A percentile compares a stretch with the other conserved stretches of the same genome.
These are phyloP conservation scores for Heliconius erato DNA, from an alignment of 2,888 invertebrate species.

Conservation along the genomic window DNA sequence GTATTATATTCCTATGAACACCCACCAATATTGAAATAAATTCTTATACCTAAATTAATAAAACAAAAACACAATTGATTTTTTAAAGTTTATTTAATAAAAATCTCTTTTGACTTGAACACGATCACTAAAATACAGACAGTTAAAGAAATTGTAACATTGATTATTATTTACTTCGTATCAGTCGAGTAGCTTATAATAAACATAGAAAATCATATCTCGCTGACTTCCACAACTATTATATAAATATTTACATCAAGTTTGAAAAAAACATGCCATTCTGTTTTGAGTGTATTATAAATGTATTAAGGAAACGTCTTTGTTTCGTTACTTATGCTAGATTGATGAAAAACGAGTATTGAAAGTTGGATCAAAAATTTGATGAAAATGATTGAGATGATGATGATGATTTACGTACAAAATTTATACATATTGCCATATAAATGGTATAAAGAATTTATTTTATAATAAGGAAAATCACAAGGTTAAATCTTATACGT, in stretches of 20 bases:
- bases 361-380: background rate
- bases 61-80: constrained; percentile 41
- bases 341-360: background rate
- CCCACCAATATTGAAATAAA: background rate
- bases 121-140: constrained; percentile 86
- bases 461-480: constrained; percentile 22
- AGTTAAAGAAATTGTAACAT: constrained; percentile 77
- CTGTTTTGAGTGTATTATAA: background rate
- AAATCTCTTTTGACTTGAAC: constrained; percentile 86
- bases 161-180: constrained; percentile 77
- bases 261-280: constrained; percentile 1
- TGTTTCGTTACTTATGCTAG: background rate
- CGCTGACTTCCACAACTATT: constrained; percentile 70
- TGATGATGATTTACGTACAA: too few relatives aligned
- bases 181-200: constrained; percentile 79
- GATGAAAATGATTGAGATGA: background rate
- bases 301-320: background rate
- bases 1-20: too few relatives aligned
- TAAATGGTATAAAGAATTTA: background rate
- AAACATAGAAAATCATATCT: constrained; percentile 72
- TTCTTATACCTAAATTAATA: background rate
- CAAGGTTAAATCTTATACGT: constrained; percentile 31
- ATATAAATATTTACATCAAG: constrained; percentile 61
- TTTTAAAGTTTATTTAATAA: constrained; percentile 80
- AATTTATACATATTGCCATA: constrained; percentile 1